These are phyloP conservation scores for Natator depressus DNA, from an alignment of 2,113 vertebrate genomes.

Conservation along the genomic window DNA sequence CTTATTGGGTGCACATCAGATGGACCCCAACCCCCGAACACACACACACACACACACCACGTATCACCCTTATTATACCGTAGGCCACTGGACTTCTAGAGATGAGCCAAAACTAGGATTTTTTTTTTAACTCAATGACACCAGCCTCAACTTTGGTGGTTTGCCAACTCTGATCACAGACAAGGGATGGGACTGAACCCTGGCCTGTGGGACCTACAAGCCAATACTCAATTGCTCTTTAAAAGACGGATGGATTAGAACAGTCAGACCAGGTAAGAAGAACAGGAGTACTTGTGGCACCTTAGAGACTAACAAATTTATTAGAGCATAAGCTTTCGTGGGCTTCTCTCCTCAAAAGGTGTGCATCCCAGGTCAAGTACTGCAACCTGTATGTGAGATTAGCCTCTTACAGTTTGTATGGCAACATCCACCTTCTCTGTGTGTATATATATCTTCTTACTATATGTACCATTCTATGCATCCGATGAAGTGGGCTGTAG, in stretches of 20 bases:
- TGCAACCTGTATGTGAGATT: accelerated
- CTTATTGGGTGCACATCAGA: background rate
- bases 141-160: background rate
- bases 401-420: too few relatives aligned
- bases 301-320: too few relatives aligned
- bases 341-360: background rate
- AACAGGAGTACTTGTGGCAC: too few relatives aligned
- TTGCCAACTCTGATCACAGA: background rate
- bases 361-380: too few relatives aligned
- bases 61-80: background rate
- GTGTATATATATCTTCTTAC: too few relatives aligned
- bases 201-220: background rate
- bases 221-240: background rate
- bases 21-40: background rate
- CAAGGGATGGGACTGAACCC: background rate
- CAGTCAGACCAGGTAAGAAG: background rate
- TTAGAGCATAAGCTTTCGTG: too few relatives aligned
- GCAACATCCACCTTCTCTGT: too few relatives aligned
- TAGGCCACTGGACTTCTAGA: background rate
- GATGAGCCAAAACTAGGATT: background rate
- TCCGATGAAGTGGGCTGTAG: too few relatives aligned
- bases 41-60: too few relatives aligned
- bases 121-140: background rate
- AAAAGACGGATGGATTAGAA: background rate
- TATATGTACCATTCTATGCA: too few relatives aligned